phyloP scores from a whole-genome alignment of 2,113 vertebrate genomes.

The Oophaga pumilio region DNA sequence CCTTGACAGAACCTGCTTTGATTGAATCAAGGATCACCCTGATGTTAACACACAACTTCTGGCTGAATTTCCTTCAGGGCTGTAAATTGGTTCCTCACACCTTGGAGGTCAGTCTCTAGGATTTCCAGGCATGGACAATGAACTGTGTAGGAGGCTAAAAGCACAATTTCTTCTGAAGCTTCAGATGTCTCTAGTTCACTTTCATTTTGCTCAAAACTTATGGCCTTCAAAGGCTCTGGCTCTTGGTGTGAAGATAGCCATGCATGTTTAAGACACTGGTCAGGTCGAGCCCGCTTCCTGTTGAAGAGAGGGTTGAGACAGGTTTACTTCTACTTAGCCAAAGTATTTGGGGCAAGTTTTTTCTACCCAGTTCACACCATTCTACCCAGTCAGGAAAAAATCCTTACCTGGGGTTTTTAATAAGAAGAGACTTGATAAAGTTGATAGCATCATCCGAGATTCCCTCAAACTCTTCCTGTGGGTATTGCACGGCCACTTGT shows the following conservation, averaged over 20 bases:
- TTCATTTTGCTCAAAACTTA: constrained; percentile 70
- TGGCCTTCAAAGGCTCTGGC: constrained; percentile 64
- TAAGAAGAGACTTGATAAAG: constrained; percentile 78
- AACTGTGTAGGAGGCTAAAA: constrained; percentile 68
- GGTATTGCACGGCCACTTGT: constrained; percentile 77
- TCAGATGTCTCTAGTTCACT: constrained; percentile 74
- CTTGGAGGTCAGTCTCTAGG: constrained; percentile 71
- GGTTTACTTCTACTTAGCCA: background rate
- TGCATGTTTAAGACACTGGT: constrained; percentile 76
- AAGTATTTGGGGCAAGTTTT: background rate
- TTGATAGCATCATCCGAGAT: constrained; percentile 75
- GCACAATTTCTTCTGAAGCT: constrained; percentile 68
- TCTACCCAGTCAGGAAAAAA: constrained; percentile 2
- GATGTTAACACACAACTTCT: constrained; percentile 75
- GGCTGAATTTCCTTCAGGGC: constrained; percentile 73
- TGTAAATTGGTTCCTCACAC: constrained; percentile 70
- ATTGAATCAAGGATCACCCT: background rate
- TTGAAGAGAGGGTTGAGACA: background rate
- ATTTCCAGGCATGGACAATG: constrained; percentile 63
- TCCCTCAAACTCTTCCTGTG: constrained; percentile 76
- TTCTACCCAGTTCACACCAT: background rate
- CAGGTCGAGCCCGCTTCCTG: constrained; percentile 77
- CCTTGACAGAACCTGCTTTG: constrained; percentile 7
- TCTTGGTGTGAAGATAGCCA: constrained; percentile 71
- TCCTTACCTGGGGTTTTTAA: constrained; percentile 76